These are phyloP conservation scores for Ranitomeya imitator DNA, from an alignment of 2,113 vertebrate genomes.

Conservation along the genomic window DNA sequence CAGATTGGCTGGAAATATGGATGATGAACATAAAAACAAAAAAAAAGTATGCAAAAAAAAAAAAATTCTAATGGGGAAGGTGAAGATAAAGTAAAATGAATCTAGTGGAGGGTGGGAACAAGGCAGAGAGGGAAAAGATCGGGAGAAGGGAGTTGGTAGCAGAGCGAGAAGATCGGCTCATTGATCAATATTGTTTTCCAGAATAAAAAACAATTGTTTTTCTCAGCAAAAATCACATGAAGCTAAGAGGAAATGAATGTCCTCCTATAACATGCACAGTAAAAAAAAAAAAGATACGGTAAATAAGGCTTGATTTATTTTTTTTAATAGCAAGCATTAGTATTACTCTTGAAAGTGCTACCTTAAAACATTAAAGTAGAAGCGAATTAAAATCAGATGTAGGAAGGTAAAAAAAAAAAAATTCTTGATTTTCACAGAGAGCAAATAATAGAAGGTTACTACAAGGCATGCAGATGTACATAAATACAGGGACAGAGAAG, in stretches of 20 bases:
- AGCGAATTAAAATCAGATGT: constrained; percentile 62
- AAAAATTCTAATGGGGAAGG: constrained; percentile 59
- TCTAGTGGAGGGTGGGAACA: not conserved
- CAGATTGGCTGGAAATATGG: not conserved
- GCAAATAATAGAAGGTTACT: constrained; percentile 61
- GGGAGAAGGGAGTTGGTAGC: not conserved
- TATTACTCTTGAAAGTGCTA: constrained; percentile 62
- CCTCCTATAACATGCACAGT: constrained; percentile 55
- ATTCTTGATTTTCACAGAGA: constrained; percentile 58
- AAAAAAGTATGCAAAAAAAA: constrained; percentile 59
- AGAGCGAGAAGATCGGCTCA: not conserved
- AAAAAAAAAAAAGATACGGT: constrained; percentile 59
- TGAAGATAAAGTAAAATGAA: constrained; percentile 27
- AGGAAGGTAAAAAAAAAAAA: not conserved
- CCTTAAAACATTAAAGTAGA: constrained; percentile 24
- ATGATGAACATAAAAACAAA: constrained; percentile 57
- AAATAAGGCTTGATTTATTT: constrained; percentile 53
- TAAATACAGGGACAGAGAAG: constrained; percentile 64
- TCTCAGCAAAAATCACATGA: constrained; percentile 33
- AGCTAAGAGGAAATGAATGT: not conserved
- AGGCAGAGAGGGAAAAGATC: not conserved
- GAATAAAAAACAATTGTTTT: constrained; percentile 45
- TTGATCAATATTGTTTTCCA: constrained; percentile 49
- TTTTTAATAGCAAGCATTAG: not conserved
- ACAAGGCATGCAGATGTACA: constrained; percentile 68